Base-by-base conservation (phyloP, 2,797 vertebrate genomes). In the Percopsis omiscomaycus region DNA sequence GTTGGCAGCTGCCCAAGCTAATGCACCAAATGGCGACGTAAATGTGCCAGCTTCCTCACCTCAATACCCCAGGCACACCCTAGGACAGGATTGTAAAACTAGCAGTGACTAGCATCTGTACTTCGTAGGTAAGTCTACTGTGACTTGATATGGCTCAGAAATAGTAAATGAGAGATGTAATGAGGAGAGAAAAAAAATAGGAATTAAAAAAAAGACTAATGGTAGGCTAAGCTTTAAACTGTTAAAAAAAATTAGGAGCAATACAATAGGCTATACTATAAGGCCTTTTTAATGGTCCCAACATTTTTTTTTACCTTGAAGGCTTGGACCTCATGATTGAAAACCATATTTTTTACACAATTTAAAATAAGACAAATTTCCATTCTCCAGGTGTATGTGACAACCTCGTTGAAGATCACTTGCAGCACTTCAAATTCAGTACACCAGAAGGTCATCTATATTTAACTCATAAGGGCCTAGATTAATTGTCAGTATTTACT, bases 1-100 rank as follows among this genome's bases (percentile, higher is more conserved):
- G 60, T 65, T 87, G 84, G 87, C 89, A 75, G 67, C 60, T 5
- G 73, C 60, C 80, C 85, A 85, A 68, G 59, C 15, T 82, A 80
- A 83, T 85, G 85, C 85, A 84, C 82, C 86, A 88, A 87, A 80
- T 55, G 60, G 1, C 47, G 28, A 16, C 57, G 62, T 45, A 55
- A 51, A 73, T 49, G 59, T 74, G 74, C 73, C 69, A 62, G 52
- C 58, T 32, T 5, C 66, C 66, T 67, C 53, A 78, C 51, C 64
- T 48, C 59, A 47, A 30, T 44, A 58, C 11, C 5, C 3, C 32
- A 47, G 49, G 68, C 64, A 28, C 70, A 54, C 52, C 30, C 46
- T 55, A 48, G 47, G 46, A 22, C 1, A 22, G 1, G 1, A 22
- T 22, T 22, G 22, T 22, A 22, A 22, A 22, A 22, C 22, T 22